Evolutionary conservation across 2,113 vertebrate genomes (phyloP), one percentile per base, ranked within the genome.

Genomic region (Caloenas nicobarica): DNA sequence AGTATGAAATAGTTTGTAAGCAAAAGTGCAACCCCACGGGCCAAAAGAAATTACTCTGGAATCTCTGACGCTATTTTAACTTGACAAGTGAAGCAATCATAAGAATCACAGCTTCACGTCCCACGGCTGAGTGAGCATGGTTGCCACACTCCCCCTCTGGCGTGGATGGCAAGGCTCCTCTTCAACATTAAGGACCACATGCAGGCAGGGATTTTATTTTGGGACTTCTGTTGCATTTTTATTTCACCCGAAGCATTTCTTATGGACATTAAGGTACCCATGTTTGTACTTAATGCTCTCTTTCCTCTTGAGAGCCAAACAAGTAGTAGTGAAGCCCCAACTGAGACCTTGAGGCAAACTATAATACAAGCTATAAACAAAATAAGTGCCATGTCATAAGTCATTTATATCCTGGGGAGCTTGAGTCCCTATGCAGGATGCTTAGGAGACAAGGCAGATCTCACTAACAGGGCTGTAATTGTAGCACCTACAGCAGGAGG

Each of bases 211-310:
- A 60, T 79, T 89, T 92, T 81, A 81, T 84, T 72, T 57, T 36
- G 40, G 60, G 83, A 84, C 11, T 84, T 86, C 5, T 5, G 36
- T 18, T 28, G 15, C 44, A 14, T 24, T 93, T 83, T 56, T 57
- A 26, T 78, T 88, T 91, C 76, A 48, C 82, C 53, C 73, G 57
- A 65, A 81, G 64, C 44, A 36, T 54, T 93, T 94, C 42, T 86
- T 56, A 81, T 8, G 78, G 79, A 81, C 46, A 51, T 44, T 51
- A 89, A 53, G 51, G 81, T 74, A 91, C 16, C 24, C 65, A 36
- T 21, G 29, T 53, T 88, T 81, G 54, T 51, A 34, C 38, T 33
- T 16, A 16, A 86, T 73, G 9, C 9, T 31, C 14, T 74, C 56
- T 71, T 92, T 56, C 33, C 34, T 84, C 65, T 40, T 69, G 44